phyloP scores from a whole-genome alignment of 2,113 vertebrate genomes.

The Sebastes schlegelii region DNA sequence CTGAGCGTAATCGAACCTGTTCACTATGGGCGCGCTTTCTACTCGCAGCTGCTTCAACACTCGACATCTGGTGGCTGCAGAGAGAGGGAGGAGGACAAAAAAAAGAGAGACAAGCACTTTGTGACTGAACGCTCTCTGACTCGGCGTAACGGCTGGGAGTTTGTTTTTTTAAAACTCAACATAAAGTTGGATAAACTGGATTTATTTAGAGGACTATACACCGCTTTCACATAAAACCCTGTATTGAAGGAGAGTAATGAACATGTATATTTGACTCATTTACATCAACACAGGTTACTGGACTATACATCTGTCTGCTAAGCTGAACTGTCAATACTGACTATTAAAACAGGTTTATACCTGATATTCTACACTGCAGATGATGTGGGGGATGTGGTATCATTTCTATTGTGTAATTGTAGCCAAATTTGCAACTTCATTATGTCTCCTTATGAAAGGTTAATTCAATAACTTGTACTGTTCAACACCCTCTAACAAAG shows the following conservation, averaged over 20 bases:
- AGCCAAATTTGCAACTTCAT: too few species aligned
- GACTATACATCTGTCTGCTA: neutral
- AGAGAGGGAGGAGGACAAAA: neutral
- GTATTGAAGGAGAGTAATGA: neutral
- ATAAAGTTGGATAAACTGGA: neutral
- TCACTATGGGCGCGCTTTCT: conserved; percentile 94
- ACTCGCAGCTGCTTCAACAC: conserved; percentile 95
- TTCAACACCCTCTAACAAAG: too few species aligned
- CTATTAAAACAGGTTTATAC: neutral
- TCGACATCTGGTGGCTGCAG: conserved; percentile 93
- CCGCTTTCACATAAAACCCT: neutral
- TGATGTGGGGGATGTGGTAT: too few species aligned
- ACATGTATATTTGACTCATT: neutral
- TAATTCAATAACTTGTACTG: neutral
- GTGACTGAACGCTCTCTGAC: neutral
- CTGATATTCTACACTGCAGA: neutral
- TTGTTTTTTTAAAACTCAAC: neutral
- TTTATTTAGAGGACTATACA: neutral
- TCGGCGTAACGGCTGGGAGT: neutral
- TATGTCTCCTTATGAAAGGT: too few species aligned
- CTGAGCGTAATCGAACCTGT: conserved; percentile 97
- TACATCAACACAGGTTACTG: neutral
- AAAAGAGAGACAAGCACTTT: neutral
- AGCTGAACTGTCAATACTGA: neutral
- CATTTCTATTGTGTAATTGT: neutral